These are phyloP conservation scores for Paramormyrops hopkinsi DNA, from an alignment of 2,797 vertebrate genomes.

Conservation along the genomic window DNA sequence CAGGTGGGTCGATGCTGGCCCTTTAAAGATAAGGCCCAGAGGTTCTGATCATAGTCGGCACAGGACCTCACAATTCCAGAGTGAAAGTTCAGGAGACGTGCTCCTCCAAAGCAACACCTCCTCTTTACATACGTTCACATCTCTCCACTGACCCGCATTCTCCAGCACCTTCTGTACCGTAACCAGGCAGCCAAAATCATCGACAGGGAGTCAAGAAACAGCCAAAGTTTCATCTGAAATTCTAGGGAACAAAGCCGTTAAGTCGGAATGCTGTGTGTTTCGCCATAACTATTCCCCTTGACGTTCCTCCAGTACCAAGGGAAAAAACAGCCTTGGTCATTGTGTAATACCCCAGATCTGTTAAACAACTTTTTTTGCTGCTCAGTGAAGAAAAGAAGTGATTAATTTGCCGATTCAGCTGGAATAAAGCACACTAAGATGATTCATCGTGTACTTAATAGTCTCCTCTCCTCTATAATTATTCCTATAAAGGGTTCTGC, in stretches of 20 bases:
- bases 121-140: background rate
- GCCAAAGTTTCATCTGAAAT: background rate
- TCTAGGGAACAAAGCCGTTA: background rate
- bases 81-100: background rate
- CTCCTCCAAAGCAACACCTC: background rate
- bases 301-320: background rate
- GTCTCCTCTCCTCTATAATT: conserved; percentile 46
- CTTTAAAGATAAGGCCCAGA: background rate
- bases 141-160: background rate
- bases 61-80: background rate
- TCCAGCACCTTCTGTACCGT: background rate
- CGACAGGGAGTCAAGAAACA: background rate
- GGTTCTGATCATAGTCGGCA: background rate
- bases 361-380: background rate
- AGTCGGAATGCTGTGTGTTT: background rate
- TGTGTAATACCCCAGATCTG: background rate
- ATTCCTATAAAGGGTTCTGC: conserved; percentile 41
- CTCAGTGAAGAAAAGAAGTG: conserved; percentile 9
- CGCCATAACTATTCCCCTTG: background rate
- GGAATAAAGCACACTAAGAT: conserved; percentile 41
- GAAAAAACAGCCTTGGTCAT: background rate
- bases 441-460: conserved; percentile 46
- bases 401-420: conserved; percentile 42
- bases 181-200: background rate
- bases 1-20: background rate